These are phyloP conservation scores for Megastigmus dorsalis DNA, from an alignment of 2,888 invertebrate species.

Conservation along the genomic window DNA sequence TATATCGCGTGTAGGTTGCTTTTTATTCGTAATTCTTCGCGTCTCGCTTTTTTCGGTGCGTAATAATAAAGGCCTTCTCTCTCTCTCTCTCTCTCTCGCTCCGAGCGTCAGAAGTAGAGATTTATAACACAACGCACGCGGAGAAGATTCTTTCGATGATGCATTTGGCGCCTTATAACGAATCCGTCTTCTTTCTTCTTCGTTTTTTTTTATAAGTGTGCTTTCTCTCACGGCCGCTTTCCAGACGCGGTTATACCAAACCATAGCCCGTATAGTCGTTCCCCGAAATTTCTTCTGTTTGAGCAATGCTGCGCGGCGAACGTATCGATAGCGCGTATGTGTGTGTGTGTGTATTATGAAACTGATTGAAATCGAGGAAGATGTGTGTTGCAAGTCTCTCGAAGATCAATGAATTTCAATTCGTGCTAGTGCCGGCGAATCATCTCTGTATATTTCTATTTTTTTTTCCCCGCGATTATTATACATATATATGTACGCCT, in stretches of 20 bases:
- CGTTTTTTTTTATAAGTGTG: no score
- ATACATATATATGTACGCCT: no score
- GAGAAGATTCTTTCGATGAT: slow-evolving; percentile 11
- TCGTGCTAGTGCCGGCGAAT: no score
- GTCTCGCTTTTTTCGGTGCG: background rate
- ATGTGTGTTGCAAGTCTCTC: background rate
- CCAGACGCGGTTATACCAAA: background rate
- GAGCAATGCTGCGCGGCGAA: background rate
- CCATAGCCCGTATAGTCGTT: no score
- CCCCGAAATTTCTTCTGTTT: background rate
- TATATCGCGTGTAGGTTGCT: slow-evolving; percentile 9
- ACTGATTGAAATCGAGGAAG: background rate
- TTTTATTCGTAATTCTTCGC: background rate
- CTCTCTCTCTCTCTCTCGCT: no score
- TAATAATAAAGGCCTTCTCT: no score
- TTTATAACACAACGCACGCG: no score
- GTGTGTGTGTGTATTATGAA: background rate
- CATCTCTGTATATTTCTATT: no score
- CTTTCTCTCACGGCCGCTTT: slow-evolving; percentile 22
- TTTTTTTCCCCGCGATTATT: no score
- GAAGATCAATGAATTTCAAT: no score
- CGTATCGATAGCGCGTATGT: background rate
- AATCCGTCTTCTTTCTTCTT: background rate
- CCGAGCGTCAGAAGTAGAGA: no score
- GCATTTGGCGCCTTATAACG: background rate